These are phyloP conservation scores for Apodemia hepburni DNA, from an alignment of 2,888 invertebrate genomes.

Conservation along the genomic window DNA sequence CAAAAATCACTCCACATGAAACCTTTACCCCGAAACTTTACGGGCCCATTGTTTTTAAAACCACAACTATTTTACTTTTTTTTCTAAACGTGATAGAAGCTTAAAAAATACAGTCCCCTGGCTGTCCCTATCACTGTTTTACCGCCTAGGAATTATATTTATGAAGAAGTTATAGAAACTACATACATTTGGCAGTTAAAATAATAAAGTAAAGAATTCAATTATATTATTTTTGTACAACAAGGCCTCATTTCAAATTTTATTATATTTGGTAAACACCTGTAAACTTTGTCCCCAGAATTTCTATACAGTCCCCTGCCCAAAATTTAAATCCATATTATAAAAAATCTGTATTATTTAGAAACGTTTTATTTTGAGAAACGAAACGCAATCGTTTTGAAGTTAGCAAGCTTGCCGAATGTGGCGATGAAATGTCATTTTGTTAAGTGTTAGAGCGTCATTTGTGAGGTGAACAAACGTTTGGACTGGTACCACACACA, in stretches of 20 bases:
- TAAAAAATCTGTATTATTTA: constrained; percentile 23
- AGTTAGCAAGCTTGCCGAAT: not conserved
- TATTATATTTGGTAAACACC: constrained; percentile 20
- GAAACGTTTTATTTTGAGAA: not conserved
- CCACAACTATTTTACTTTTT: constrained; percentile 8
- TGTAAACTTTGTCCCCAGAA: constrained; percentile 25
- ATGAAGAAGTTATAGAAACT: constrained; percentile 25
- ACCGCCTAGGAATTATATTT: constrained; percentile 23
- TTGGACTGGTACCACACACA: not conserved
- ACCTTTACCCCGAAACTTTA: too few species aligned
- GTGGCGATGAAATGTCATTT: not conserved
- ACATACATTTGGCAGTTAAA: constrained; percentile 23
- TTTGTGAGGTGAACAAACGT: not conserved
- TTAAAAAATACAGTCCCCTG: too few species aligned
- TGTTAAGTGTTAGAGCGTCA: not conserved
- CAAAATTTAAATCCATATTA: constrained; percentile 25
- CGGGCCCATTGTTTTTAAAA: not conserved
- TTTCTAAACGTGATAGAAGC: constrained; percentile 18
- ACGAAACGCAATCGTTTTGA: not conserved
- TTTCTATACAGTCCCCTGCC: constrained; percentile 25
- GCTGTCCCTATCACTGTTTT: constrained; percentile 24
- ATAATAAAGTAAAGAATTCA: constrained; percentile 20
- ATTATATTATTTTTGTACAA: not conserved
- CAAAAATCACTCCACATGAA: too few species aligned
- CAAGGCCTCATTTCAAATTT: constrained; percentile 19